A percentile compares a stretch with the other conserved stretches of the same genome.
phyloP scores from a whole-genome alignment of 1,140 invertebrate species.

The Macrotrachela quadricornifera region DNA sequence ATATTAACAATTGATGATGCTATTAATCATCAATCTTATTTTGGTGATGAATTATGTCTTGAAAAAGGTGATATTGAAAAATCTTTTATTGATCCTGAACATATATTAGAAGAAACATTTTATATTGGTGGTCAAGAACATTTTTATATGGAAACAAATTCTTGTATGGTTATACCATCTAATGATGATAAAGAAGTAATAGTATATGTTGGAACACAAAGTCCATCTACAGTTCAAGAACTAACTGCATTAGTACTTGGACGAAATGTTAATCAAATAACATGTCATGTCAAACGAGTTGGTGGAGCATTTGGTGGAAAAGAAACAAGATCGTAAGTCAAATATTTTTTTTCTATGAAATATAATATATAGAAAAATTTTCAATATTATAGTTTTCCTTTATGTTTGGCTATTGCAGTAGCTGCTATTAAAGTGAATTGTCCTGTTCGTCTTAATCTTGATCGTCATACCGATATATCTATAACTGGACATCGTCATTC shows the following conservation, averaged over 20 bases:
- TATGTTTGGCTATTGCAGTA: too few species aligned
- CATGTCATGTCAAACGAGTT: constrained; percentile 58
- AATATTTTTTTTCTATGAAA: constrained; percentile 12
- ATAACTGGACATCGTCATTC: constrained; percentile 67
- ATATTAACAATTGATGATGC: constrained; percentile 41
- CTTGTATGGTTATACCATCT: constrained; percentile 42
- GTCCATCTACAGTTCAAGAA: constrained; percentile 50
- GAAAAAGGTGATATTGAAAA: too few species aligned
- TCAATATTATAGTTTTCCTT: too few species aligned
- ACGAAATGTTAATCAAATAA: constrained; percentile 44
- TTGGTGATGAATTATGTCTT: neutral
- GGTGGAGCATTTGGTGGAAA: constrained; percentile 87
- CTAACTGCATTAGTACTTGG: constrained; percentile 46
- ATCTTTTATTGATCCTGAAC: neutral
- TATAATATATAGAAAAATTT: too few species aligned
- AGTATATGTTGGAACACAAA: constrained; percentile 57
- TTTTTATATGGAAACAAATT: constrained; percentile 77
- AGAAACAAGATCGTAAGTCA: constrained; percentile 46
- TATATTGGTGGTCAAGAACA: constrained; percentile 77
- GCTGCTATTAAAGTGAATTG: constrained; percentile 29
- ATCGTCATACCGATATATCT: constrained; percentile 79
- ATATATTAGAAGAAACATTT: constrained; percentile 47
- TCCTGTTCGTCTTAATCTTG: constrained; percentile 65
- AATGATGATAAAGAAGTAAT: constrained; percentile 59
- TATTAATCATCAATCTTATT: constrained; percentile 27